Percentiles rank a stretch among this genome's conserved stretches.
These are phyloP conservation scores for Drosophila lowei DNA, from an alignment of 1,140 invertebrate species.

Conservation along the genomic window DNA sequence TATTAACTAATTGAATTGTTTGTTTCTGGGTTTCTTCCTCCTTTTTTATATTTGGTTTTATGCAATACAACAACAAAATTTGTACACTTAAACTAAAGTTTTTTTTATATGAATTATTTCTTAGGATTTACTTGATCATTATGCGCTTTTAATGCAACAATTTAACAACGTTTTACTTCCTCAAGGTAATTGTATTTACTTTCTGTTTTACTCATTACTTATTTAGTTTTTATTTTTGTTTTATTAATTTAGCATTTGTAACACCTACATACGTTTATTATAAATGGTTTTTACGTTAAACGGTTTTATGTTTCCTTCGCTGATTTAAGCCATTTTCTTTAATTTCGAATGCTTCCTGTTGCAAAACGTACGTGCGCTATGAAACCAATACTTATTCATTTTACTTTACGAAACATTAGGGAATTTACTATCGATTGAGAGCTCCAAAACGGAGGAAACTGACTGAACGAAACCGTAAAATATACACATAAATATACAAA, in stretches of 20 bases:
- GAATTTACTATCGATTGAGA: conserved; percentile 26
- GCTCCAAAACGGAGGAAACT: conserved; percentile 41
- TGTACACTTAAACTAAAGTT: conserved; percentile 77
- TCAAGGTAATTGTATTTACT: conserved; percentile 63
- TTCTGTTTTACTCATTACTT: conserved; percentile 37
- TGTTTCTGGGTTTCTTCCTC: conserved; percentile 21
- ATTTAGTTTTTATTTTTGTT: conserved; percentile 50
- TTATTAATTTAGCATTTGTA: conserved; percentile 58
- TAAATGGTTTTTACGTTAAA: conserved; percentile 64
- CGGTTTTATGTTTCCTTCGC: conserved; percentile 60
- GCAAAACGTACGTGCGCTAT: conserved; percentile 83
- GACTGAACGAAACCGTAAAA: conserved; percentile 17
- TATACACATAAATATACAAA: conserved; percentile 5
- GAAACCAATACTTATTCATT: conserved; percentile 81
- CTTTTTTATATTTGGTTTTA: conserved; percentile 53
- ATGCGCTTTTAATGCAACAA: conserved; percentile 71
- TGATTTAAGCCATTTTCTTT: conserved; percentile 69
- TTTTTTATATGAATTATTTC: conserved; percentile 67
- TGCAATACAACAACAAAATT: conserved; percentile 79
- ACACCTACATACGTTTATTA: conserved; percentile 73
- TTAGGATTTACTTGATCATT: conserved; percentile 73
- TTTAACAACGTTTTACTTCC: conserved; percentile 81
- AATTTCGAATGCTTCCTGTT: conserved; percentile 56
- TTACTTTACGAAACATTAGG: conserved; percentile 48
- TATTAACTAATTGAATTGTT: conserved; percentile 54